Conservation (phyloP, 2,888 invertebrate genomes). For the Heliconius hortense region DNA sequence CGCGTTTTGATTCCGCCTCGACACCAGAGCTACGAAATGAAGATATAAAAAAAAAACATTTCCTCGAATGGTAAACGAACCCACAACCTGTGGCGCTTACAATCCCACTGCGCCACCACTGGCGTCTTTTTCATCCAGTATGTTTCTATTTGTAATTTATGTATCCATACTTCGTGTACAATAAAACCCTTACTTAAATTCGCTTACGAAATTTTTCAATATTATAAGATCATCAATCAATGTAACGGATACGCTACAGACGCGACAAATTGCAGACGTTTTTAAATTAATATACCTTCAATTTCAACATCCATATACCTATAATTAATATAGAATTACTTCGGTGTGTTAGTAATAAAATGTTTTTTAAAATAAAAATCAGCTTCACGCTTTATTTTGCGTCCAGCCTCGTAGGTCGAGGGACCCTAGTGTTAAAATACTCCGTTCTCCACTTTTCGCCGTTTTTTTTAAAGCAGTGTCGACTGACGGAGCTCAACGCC, state of each 20-base stretch:
- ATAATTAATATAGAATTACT: background rate
- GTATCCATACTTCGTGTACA: background rate
- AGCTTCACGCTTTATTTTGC: too few species aligned
- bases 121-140: background rate
- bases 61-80: too few species aligned
- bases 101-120: background rate
- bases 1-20: too few species aligned
- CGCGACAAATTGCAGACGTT: conserved; percentile 44
- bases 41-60: too few species aligned
- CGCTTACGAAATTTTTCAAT: conserved; percentile 28
- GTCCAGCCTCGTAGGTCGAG: too few species aligned
- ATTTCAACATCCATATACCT: conserved; percentile 43
- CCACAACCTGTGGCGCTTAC: too few species aligned
- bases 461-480: too few species aligned
- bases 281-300: conserved; percentile 45
- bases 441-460: too few species aligned
- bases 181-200: conserved; percentile 24
- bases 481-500: too few species aligned
- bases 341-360: background rate
- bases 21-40: too few species aligned
- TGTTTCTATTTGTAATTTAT: background rate
- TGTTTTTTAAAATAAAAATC: too few species aligned
- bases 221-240: conserved; percentile 35
- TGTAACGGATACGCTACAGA: conserved; percentile 29
- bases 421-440: too few species aligned